phyloP scores from a whole-genome alignment of 2,113 vertebrate genomes.

The Podilymbus podiceps region DNA sequence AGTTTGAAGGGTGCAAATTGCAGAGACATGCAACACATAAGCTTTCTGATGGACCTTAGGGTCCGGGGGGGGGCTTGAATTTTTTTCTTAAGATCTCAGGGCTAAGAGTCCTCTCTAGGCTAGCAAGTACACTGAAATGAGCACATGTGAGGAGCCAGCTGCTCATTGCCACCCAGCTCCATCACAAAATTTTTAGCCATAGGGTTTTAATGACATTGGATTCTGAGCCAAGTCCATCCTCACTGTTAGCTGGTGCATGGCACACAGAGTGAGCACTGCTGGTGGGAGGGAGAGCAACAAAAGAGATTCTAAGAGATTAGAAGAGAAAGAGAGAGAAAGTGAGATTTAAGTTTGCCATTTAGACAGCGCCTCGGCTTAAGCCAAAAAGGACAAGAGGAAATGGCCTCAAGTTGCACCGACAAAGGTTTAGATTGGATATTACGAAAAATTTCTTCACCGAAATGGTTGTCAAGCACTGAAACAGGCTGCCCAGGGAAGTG shows the following conservation, averaged over 20 bases:
- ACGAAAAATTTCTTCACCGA: too few relatives aligned
- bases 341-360: neutral
- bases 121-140: neutral
- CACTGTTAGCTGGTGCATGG: neutral
- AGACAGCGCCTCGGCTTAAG: neutral
- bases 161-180: neutral
- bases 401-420: too few relatives aligned
- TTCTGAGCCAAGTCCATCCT: neutral
- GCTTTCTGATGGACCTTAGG: neutral
- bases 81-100: neutral
- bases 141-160: neutral
- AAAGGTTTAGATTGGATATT: too few relatives aligned
- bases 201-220: neutral
- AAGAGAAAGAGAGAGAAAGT: too few relatives aligned
- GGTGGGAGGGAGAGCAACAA: neutral
- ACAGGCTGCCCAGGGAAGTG: too few relatives aligned
- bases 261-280: neutral
- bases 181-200: neutral
- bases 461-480: too few relatives aligned
- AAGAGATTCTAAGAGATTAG: too few relatives aligned
- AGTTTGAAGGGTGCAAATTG: neutral
- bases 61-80: neutral
- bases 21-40: rapidly evolving
- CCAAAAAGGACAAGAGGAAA: neutral
- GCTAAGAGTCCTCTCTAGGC: neutral